Conservation (phyloP, 2,113 vertebrate species). For the Galemys pyrenaicus region DNA sequence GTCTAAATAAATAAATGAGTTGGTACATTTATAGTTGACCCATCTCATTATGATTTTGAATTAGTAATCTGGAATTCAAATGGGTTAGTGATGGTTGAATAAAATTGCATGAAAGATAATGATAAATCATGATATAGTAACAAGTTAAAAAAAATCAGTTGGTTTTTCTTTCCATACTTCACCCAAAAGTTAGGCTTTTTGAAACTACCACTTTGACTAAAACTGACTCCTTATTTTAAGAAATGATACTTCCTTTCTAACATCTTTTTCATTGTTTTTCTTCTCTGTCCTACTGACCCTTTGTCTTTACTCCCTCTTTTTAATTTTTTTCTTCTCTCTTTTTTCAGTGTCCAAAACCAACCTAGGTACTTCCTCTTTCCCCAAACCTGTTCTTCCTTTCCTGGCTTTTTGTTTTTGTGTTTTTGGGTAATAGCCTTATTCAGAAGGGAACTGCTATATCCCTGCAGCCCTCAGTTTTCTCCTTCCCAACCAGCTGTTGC, state of each 20-base stretch:
- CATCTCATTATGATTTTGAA: background rate
- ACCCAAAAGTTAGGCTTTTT: background rate
- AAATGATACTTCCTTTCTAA: background rate
- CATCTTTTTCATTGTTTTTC: background rate
- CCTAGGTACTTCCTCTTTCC: background rate
- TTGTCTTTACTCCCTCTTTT: background rate
- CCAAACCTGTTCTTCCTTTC: background rate
- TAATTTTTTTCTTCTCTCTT: background rate
- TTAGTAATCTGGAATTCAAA: no score
- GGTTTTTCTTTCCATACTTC: background rate
- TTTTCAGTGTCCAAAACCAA: background rate
- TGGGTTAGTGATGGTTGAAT: background rate
- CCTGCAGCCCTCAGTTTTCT: background rate
- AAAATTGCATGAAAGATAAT: background rate
- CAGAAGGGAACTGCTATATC: background rate
- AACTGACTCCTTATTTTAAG: background rate
- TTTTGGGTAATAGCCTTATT: background rate
- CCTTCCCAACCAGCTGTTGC: background rate
- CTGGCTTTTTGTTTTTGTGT: no score
- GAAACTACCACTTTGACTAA: background rate
- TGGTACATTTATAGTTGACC: background rate
- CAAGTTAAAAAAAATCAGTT: background rate
- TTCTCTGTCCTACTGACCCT: background rate
- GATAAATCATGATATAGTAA: background rate
- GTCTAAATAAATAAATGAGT: background rate